These are phyloP conservation scores for Lepidurus packardi DNA, from an alignment of 1,140 invertebrate genomes.

Conservation along the genomic window DNA sequence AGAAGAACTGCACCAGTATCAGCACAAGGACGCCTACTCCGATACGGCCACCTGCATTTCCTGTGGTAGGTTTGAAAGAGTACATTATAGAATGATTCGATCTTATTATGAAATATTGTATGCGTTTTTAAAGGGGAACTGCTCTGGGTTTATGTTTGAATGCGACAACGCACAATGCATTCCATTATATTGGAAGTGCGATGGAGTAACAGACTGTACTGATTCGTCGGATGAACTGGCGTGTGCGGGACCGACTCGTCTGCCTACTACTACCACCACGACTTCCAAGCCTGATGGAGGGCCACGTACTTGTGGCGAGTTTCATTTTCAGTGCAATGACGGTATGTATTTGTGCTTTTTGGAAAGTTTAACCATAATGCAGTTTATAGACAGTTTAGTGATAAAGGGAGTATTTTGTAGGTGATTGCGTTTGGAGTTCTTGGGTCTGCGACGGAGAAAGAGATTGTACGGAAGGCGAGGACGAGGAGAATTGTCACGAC, in stretches of 20 bases:
- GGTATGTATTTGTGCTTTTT: slow-evolving; percentile 41
- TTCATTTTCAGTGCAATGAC: slow-evolving; percentile 68
- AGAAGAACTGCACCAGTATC: slow-evolving; percentile 56
- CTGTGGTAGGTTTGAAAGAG: background rate
- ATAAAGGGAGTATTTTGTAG: too few relatives aligned
- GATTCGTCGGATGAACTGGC: slow-evolving; percentile 71
- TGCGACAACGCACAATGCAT: slow-evolving; percentile 71
- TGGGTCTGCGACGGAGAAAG: slow-evolving; percentile 63
- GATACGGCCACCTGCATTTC: slow-evolving; percentile 17
- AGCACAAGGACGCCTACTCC: slow-evolving; percentile 46
- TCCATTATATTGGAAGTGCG: slow-evolving; percentile 74
- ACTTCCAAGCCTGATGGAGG: background rate
- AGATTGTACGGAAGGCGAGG: slow-evolving; percentile 57
- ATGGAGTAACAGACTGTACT: slow-evolving; percentile 66
- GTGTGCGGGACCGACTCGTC: slow-evolving; percentile 50
- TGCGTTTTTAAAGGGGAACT: slow-evolving; percentile 47
- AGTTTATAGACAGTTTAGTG: too few relatives aligned
- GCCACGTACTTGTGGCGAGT: slow-evolving; percentile 49
- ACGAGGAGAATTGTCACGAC: slow-evolving; percentile 51
- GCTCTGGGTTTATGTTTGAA: slow-evolving; percentile 63
- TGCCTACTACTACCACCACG: slow-evolving; percentile 42
- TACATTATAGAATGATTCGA: slow-evolving; percentile 33
- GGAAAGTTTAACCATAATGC: too few relatives aligned
- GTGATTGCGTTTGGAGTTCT: slow-evolving; percentile 65
- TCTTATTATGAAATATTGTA: slow-evolving; percentile 24